Conservation (phyloP, 92 coral and sea anemone genomes). For the Epizoanthus rinbou region DNA sequence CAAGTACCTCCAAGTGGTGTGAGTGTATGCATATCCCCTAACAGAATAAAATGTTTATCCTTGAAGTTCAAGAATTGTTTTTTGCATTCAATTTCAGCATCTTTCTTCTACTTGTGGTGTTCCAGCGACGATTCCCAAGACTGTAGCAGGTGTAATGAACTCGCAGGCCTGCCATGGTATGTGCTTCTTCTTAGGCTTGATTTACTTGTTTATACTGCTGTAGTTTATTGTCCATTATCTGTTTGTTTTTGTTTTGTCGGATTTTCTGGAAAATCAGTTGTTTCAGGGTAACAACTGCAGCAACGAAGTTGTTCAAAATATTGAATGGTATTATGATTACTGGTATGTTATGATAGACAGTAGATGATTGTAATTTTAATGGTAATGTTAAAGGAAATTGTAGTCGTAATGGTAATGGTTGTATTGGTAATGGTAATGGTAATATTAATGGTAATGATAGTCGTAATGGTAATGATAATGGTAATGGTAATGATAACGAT, state of each 20-base stretch:
- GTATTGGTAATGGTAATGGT: no score
- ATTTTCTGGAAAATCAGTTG: background rate
- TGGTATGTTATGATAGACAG: no score
- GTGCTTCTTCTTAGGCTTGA: background rate
- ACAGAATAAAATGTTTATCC: no score
- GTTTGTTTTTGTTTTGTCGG: background rate
- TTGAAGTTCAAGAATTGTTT: background rate
- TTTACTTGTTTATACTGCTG: background rate
- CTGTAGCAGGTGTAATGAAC: slow-evolving; percentile 70
- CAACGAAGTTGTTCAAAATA: no score
- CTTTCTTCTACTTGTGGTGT: slow-evolving; percentile 73
- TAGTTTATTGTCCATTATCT: background rate
- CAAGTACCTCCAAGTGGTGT: background rate
- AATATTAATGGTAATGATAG: no score
- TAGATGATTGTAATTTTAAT: no score
- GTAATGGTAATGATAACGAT: no score
- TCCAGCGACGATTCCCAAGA: slow-evolving; percentile 75
- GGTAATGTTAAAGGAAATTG: no score
- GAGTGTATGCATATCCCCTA: background rate
- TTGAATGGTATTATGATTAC: no score
- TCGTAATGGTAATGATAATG: no score
- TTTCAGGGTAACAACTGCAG: no score
- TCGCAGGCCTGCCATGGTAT: slow-evolving; percentile 99
- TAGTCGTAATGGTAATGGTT: no score
- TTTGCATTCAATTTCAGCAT: slow-evolving; percentile 53